These are phyloP conservation scores for Solenopsis invicta DNA, from an alignment of 1,140 invertebrate genomes.

Conservation along the genomic window DNA sequence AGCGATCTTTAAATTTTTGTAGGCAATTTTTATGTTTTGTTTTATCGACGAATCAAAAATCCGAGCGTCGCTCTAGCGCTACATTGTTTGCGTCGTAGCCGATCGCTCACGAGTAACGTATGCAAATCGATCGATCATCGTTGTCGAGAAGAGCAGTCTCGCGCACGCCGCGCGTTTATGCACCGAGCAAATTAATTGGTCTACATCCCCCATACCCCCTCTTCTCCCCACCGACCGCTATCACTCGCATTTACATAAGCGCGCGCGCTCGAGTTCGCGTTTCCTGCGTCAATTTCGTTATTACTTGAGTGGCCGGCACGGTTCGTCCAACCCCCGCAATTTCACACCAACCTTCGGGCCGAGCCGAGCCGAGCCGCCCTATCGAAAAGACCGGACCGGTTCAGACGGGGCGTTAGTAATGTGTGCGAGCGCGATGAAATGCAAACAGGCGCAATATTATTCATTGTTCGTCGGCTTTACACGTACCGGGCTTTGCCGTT, in stretches of 20 bases:
- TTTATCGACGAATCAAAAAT: constrained; percentile 34
- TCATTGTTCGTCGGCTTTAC: constrained; percentile 57
- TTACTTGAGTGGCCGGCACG: constrained; percentile 68
- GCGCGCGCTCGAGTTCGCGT: constrained; percentile 46
- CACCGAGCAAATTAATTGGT: constrained; percentile 74
- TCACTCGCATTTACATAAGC: constrained; percentile 73
- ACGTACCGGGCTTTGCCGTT: constrained; percentile 50
- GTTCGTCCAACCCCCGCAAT: constrained; percentile 42
- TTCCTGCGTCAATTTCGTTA: constrained; percentile 76
- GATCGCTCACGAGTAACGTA: constrained; percentile 34
- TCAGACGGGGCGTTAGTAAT: constrained; percentile 61
- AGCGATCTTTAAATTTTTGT: background rate
- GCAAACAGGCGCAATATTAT: constrained; percentile 64
- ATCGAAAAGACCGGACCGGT: constrained; percentile 60
- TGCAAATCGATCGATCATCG: constrained; percentile 70
- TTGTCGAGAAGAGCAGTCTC: constrained; percentile 71
- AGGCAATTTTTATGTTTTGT: background rate
- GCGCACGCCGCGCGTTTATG: constrained; percentile 59
- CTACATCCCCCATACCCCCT: constrained; percentile 25
- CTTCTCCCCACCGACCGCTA: constrained; percentile 39
- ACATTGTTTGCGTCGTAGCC: background rate
- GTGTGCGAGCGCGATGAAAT: constrained; percentile 66
- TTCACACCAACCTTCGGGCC: constrained; percentile 27
- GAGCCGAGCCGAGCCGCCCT: background rate
- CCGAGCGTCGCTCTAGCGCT: background rate